Evolutionary conservation across 2,888 invertebrate species (phyloP), one percentile per base, ranked within the genome.

Genomic region (Pyrochroa serraticornis): DNA sequence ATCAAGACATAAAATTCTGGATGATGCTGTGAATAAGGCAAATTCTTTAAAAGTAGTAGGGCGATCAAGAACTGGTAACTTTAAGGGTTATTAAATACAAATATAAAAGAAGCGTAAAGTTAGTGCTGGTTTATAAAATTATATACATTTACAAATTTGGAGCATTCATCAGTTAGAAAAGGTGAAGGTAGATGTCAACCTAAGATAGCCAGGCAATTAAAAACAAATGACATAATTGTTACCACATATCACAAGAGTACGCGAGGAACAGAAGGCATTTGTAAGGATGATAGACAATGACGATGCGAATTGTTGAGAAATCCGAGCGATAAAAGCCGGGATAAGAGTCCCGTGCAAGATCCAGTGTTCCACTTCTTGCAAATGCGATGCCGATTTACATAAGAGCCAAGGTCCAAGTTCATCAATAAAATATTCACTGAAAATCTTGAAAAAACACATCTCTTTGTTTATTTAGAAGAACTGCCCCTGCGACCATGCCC

Each of bases 391-490:
- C 47, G 58, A 10, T 38, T 61, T 63, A 61, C 9, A 33, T 32
- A 49, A 42, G 55, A 63, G 51, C 39, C 65, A 65, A 63, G 58
- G 62, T 65, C 55, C 65, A 64, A 60, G 52, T 52, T 61, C 52
- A 54, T 48, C 51, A 58, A 58, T 59, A 53, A 50, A 61, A 58
- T 51, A 38, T 39, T 42, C 32, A 52, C 36, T 50, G 6, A 6
- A 33, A 36, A 52, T 51, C 13, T 10, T 39, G 41, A 53, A 60
- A 39, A 10, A 41, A 34, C 39, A 39, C 12, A 37, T 3, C 34
- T 13, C 22, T 22, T 32, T 8, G 34, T 44, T 56, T 49, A 35
- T 45, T 12, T n/a, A 22, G 22, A 5, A 22, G 22, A 37, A 46
- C 35, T 22, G 9, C 9, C 13, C 22, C 13, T 31, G 31, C 9